Evolutionary conservation across 2,113 vertebrate species (phyloP).

Genomic region (Caloenas nicobarica): DNA sequence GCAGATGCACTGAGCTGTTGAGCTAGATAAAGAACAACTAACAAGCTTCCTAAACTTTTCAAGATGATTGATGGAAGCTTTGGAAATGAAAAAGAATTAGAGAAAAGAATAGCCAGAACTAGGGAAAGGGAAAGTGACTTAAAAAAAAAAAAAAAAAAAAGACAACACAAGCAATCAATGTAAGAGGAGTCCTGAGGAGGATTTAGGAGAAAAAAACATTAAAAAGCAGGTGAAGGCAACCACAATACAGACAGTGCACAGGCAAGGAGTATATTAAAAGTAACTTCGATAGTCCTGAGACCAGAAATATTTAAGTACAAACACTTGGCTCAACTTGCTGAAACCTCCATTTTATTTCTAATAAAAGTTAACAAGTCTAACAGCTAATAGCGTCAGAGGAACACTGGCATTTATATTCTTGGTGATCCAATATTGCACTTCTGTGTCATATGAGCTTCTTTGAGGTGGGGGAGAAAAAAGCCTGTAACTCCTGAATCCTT

Average conservation of each 20-base stretch:
- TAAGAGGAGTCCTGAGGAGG: background rate
- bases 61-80: background rate
- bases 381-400: background rate
- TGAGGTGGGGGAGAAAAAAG: background rate
- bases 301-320: background rate
- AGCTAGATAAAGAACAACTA: conserved; percentile 6
- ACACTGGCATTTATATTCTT: background rate
- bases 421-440: background rate
- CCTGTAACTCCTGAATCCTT: background rate
- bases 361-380: background rate
- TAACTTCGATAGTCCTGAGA: background rate
- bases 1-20: background rate
- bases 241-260: background rate
- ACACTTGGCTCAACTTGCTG: background rate
- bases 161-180: background rate
- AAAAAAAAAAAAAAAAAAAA: background rate
- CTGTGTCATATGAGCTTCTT: background rate
- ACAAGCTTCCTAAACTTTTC: background rate
- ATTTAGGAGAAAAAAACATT: background rate
- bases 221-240: background rate
- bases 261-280: background rate
- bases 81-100: background rate
- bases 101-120: background rate
- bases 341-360: background rate
- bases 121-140: background rate